These are phyloP conservation scores for Dipus sagitta DNA, from an alignment of 2,797 vertebrate genomes.

Conservation along the genomic window DNA sequence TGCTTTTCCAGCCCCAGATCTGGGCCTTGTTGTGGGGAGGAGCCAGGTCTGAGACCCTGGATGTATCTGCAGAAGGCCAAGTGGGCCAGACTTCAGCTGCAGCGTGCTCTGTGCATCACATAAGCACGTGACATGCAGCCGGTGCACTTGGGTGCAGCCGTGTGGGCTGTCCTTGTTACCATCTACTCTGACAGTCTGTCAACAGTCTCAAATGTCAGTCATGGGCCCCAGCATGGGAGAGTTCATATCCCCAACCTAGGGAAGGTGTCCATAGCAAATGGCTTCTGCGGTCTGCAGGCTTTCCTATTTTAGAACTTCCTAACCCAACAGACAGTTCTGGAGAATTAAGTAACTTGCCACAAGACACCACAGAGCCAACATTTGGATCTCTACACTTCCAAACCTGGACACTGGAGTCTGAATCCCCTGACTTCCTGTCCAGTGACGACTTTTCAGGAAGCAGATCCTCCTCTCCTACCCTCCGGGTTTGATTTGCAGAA, in stretches of 20 bases:
- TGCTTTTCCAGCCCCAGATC: no score
- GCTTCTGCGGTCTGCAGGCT: neutral
- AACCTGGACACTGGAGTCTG: no score
- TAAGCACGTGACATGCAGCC: neutral
- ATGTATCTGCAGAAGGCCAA: neutral
- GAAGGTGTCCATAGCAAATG: neutral
- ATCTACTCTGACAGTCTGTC: neutral
- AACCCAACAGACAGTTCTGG: neutral
- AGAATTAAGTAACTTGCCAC: neutral
- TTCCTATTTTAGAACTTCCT: neutral
- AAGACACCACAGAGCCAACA: neutral
- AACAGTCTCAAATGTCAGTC: neutral
- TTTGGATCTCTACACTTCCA: neutral
- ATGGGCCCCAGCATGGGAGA: neutral
- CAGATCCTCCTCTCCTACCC: rapidly evolving
- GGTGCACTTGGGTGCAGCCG: neutral
- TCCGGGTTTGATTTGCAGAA: neutral
- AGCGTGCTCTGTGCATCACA: neutral
- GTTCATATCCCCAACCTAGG: neutral
- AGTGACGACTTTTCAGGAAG: neutral
- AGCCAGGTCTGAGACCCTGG: neutral
- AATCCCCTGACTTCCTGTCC: neutral
- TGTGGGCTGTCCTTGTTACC: neutral
- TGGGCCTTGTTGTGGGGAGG: neutral
- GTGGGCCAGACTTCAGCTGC: neutral